Conservation (phyloP, 1,140 invertebrate species). For the Polypedilum vanderplanki region DNA sequence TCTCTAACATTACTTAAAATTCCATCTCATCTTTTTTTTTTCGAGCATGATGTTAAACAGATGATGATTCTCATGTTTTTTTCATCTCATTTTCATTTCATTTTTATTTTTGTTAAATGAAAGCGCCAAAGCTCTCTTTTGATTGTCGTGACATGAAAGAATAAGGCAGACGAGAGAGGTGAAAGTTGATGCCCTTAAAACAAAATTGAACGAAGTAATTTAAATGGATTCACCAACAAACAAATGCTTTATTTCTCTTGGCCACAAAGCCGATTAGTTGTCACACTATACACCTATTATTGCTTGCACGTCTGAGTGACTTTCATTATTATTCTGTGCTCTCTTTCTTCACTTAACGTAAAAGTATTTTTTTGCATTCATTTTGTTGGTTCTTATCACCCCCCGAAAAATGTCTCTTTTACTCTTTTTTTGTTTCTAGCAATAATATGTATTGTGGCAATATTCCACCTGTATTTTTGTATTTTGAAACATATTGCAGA, state of each 20-base stretch:
- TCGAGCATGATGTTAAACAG: conserved; percentile 11
- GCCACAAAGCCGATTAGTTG: conserved; percentile 16
- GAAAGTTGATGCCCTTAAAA: conserved; percentile 17
- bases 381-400: neutral
- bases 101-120: conserved; percentile 20
- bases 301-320: neutral
- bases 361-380: neutral
- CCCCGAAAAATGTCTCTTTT: neutral
- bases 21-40: too few relatives aligned
- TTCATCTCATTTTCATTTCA: neutral
- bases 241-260: neutral
- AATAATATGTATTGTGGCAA: neutral
- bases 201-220: neutral
- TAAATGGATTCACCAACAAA: conserved; percentile 6
- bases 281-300: conserved; percentile 13
- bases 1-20: neutral
- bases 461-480: conserved; percentile 3
- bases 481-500: conserved; percentile 12
- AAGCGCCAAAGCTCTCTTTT: neutral
- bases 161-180: neutral
- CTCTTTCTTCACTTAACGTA: neutral
- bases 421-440: neutral
- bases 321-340: conserved; percentile 11
- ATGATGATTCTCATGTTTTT: conserved; percentile 11
- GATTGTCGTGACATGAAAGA: conserved; percentile 11